Evolutionary conservation across 2,113 vertebrate genomes (phyloP), one percentile per base, ranked within the genome.

Genomic region (Pao palembangensis): DNA sequence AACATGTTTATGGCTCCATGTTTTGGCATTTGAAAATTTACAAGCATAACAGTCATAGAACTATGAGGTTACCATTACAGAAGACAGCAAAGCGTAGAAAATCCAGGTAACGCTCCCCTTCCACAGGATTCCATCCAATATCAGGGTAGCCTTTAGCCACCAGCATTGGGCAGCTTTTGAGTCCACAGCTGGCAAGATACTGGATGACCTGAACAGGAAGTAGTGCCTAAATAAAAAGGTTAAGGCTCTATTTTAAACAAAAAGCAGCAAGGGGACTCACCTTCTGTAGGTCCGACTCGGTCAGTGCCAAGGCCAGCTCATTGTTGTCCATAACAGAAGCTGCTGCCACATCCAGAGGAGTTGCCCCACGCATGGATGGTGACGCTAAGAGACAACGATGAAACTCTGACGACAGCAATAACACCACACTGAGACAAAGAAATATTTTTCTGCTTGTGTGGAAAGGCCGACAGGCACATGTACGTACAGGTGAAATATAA

Each of bases 291-390:
- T 97, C 93, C 2, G 92, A 90, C 64, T 98, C 95, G 41, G 91
- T 92, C 42, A 98, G 86, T 6, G 94, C 91, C 52, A 98, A 76
- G 4, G 95, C 96, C 58, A 98, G 90, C 76, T 98, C 95, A 13
- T 98, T 96, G 76, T 98, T 98, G 84, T 98, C 96, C 96, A 98
- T 98, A 44, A 98, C 95, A 0, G 96, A 98, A 0, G 96, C 96
- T 13, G 96, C 96, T 0, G 94, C 96, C 75, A 98, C 96, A 23
- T 98, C 96, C 74, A 98, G 87, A 13, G 96, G 96, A 31, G 96
- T 98, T 43, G 95, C 95, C 11, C 96, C 96, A 79, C 96, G 90
- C 96, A 98, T 98, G 15, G 96, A 95, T 0, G 95, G 95, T 41
- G 93, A 96, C 6, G 96, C 96, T 98, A 69, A 75, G 38, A 44